Conservation (phyloP, 2,797 vertebrate genomes). For the Margarornis squamiger region DNA sequence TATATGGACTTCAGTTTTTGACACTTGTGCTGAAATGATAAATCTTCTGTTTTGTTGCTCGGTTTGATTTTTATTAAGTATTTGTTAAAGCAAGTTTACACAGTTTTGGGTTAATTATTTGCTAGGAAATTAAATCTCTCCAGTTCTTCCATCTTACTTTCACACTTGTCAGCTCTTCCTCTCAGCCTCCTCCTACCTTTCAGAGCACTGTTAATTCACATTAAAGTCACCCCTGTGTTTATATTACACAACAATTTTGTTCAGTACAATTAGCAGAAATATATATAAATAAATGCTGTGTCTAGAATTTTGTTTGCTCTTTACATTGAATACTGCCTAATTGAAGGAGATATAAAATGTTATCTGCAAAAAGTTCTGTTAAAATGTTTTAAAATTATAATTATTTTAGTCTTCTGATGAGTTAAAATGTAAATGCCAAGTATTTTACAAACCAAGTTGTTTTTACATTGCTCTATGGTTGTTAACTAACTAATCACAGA, state of each 20-base stretch:
- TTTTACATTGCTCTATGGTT: background rate
- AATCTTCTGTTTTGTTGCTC: background rate
- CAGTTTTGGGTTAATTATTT: background rate
- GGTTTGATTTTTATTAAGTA: background rate
- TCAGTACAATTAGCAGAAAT: background rate
- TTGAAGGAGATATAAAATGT: background rate
- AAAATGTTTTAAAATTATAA: background rate
- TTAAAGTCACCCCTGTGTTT: background rate
- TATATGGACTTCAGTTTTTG: background rate
- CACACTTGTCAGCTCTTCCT: background rate
- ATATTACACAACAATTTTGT: background rate
- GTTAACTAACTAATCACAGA: background rate
- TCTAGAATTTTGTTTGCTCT: background rate
- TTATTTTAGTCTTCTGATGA: background rate
- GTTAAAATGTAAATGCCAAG: background rate
- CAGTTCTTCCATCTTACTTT: background rate
- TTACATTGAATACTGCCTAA: background rate
- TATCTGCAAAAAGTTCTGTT: background rate
- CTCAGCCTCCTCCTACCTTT: background rate
- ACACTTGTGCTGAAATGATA: background rate
- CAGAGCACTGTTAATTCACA: background rate
- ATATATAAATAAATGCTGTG: background rate
- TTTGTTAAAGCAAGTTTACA: background rate
- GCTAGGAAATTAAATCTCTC: background rate
- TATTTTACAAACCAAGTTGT: background rate